These are phyloP conservation scores for Brotogeris chrysoptera DNA, from an alignment of 2,797 vertebrate genomes.

Conservation along the genomic window DNA sequence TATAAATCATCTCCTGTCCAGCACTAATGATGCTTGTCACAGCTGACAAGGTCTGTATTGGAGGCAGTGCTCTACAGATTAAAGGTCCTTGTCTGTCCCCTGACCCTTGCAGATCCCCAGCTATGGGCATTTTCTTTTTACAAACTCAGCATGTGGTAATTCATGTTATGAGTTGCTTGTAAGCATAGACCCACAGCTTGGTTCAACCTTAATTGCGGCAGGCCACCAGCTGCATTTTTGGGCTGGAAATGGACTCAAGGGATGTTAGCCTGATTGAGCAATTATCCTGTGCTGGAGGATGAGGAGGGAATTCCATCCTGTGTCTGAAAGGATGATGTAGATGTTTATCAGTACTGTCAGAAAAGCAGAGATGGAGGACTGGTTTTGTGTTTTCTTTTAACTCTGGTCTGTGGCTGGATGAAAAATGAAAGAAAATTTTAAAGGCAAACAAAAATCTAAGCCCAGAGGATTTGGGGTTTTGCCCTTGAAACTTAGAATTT, in stretches of 20 bases:
- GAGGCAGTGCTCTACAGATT: neutral
- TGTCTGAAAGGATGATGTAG: neutral
- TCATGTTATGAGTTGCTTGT: neutral
- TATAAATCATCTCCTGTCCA: neutral
- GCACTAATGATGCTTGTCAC: conserved; percentile 1
- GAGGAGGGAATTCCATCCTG: neutral
- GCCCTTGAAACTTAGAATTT: neutral
- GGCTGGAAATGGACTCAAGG: neutral
- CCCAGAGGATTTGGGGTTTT: neutral
- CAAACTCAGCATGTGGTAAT: neutral
- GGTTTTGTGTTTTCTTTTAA: neutral
- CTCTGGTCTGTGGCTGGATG: neutral
- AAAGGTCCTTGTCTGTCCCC: neutral
- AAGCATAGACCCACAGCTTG: neutral
- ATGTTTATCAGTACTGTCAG: neutral
- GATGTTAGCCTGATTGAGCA: neutral
- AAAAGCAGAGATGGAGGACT: neutral
- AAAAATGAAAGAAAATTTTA: neutral
- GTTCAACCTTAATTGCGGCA: neutral
- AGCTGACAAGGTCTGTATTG: neutral
- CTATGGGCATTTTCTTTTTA: neutral
- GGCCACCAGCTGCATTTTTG: neutral
- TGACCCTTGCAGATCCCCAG: conserved; percentile 4
- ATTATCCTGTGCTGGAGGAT: neutral
- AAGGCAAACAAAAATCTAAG: neutral